Evolutionary conservation across 1,140 invertebrate species (phyloP).

Genomic region (Brachionus rubens): DNA sequence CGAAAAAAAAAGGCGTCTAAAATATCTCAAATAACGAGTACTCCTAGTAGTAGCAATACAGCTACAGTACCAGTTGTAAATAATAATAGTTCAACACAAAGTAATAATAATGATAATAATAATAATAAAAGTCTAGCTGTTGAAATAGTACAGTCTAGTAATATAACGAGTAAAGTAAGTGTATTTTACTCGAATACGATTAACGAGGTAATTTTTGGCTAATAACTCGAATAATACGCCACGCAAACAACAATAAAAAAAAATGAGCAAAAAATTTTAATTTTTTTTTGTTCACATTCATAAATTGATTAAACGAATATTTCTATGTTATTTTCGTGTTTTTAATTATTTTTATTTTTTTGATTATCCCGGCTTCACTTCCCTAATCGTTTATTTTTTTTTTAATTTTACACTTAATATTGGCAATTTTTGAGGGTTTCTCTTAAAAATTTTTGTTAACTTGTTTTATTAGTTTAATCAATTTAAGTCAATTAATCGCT

Average conservation of each 20-base stretch:
- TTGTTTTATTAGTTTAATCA: conserved; percentile 36
- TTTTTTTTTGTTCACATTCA: not conserved
- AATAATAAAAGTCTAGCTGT: not conserved
- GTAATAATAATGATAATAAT: not conserved
- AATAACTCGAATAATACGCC: too few relatives aligned
- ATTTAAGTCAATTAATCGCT: not conserved
- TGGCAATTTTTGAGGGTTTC: conserved; percentile 16
- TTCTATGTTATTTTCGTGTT: not conserved
- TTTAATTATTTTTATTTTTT: not conserved
- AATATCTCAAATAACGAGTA: too few relatives aligned
- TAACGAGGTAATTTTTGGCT: conserved; percentile 24
- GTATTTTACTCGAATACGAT: not conserved
- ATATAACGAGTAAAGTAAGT: conserved; percentile 27
- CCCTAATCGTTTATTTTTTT: not conserved
- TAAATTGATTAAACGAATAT: not conserved
- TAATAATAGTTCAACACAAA: conserved; percentile 9
- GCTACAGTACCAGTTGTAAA: too few relatives aligned
- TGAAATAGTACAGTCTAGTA: conserved; percentile 18
- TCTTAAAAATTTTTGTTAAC: not conserved
- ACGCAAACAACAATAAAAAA: not conserved
- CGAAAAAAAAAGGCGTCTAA: too few relatives aligned
- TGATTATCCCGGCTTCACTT: conserved; percentile 10
- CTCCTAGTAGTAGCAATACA: too few relatives aligned
- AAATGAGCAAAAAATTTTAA: not conserved
- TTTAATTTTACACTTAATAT: conserved; percentile 26